Conservation (phyloP, 2,113 vertebrate genomes). For the Varanus salvator region DNA sequence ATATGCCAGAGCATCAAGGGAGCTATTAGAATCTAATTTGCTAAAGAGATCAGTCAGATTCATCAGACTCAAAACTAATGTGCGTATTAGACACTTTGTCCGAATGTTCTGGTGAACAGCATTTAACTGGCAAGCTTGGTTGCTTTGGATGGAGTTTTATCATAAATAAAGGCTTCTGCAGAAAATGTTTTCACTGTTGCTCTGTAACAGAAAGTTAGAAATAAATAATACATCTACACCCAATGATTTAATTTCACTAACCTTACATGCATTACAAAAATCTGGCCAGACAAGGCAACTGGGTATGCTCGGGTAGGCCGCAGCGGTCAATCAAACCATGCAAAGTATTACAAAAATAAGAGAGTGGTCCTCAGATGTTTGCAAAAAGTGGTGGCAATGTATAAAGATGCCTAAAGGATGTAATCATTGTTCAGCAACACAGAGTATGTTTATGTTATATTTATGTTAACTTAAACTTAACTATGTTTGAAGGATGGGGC, state of each 20-base stretch:
- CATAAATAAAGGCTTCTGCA: background rate
- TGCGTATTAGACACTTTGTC: conserved; percentile 55
- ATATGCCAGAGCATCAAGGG: conserved; percentile 60
- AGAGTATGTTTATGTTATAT: background rate
- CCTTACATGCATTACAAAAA: background rate
- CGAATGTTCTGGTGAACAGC: conserved; percentile 23
- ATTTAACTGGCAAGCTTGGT: conserved; percentile 6
- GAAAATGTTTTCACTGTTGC: background rate
- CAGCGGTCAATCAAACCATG: background rate
- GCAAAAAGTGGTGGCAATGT: background rate
- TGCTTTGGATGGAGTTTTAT: conserved; percentile 34
- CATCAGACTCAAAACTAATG: conserved; percentile 60
- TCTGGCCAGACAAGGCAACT: background rate
- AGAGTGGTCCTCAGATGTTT: background rate
- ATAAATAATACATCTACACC: background rate
- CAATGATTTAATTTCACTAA: background rate
- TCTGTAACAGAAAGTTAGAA: background rate
- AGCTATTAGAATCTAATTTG: conserved; percentile 64
- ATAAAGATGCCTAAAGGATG: background rate
- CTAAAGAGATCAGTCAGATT: conserved; percentile 64
- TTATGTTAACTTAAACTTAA: no score
- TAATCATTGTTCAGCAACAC: background rate
- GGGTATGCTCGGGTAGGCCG: background rate
- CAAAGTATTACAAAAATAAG: background rate
- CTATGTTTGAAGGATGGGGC: no score